phyloP scores from a whole-genome alignment of 2,888 invertebrate species.

The Tricholauxania praeusta region DNA sequence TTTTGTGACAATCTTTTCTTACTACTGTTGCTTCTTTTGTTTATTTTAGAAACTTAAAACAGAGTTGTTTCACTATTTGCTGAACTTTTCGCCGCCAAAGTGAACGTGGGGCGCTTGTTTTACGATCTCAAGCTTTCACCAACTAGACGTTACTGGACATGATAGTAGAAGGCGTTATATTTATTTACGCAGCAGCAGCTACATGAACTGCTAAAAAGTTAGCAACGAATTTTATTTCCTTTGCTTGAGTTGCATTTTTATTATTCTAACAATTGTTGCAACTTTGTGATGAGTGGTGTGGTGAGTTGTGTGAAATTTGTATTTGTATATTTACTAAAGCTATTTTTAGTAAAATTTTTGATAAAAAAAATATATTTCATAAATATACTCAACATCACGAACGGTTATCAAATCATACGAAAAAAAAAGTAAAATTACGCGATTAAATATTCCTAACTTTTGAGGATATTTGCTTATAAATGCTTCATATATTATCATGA shows the following conservation, averaged over 20 bases:
- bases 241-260: conserved; percentile 62
- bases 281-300: not conserved
- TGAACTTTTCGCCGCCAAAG: not conserved
- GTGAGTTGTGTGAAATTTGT: not conserved
- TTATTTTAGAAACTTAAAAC: conserved; percentile 14
- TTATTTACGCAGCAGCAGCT: not conserved
- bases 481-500: too few species aligned
- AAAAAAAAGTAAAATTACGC: too few species aligned
- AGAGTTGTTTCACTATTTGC: not conserved
- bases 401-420: not conserved
- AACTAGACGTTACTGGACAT: conserved; percentile 14
- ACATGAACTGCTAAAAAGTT: not conserved
- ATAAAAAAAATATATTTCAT: not conserved
- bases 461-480: too few species aligned
- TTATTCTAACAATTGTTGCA: conserved; percentile 50
- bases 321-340: not conserved
- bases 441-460: too few species aligned
- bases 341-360: not conserved
- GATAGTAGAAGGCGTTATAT: not conserved
- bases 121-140: conserved; percentile 18
- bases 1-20: conserved; percentile 54
- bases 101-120: conserved; percentile 18
- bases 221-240: conserved; percentile 59
- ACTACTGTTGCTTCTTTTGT: conserved; percentile 7
- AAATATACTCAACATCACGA: conserved; percentile 7